A percentile compares a stretch with the other conserved stretches of the same genome.
Evolutionary conservation across 1,140 invertebrate species (phyloP).

Genomic region (Helicoverpa zea): DNA sequence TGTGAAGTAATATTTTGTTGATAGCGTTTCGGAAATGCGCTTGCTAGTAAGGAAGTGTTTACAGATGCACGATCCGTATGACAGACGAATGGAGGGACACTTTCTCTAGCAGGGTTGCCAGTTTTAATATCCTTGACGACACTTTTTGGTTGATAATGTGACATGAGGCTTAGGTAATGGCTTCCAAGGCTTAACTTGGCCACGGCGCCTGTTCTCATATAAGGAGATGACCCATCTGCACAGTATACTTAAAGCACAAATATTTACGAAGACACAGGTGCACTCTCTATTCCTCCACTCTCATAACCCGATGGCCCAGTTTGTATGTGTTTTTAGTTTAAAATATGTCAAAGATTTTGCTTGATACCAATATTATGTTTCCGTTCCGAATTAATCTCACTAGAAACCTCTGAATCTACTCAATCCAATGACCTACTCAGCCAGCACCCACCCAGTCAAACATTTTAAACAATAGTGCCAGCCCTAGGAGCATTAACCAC

Average conservation of each 20-base stretch:
- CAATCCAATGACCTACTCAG: no score
- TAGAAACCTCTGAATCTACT: no score
- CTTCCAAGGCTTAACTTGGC: no score
- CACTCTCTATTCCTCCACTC: neutral
- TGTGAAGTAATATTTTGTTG: conserved; percentile 34
- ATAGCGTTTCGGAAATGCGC: conserved; percentile 43
- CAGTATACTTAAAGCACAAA: no score
- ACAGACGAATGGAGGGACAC: conserved; percentile 14
- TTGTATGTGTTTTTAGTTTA: neutral
- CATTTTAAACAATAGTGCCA: neutral
- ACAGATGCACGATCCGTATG: conserved; percentile 34
- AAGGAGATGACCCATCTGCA: no score
- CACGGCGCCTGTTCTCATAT: no score
- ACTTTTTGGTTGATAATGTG: no score
- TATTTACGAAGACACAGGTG: no score
- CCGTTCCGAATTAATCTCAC: no score
- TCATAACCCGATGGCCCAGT: neutral
- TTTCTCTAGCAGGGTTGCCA: conserved; percentile 39
- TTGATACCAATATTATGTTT: no score
- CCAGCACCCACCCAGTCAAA: neutral
- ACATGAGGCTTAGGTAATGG: no score
- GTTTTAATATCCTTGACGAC: neutral
- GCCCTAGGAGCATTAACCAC: neutral
- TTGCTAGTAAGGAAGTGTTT: conserved; percentile 41
- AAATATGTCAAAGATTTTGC: neutral